A percentile compares a stretch with the other conserved stretches of the same genome.
Evolutionary conservation across 1,140 invertebrate genomes (phyloP).

Genomic region (Penaeus japonicus): DNA sequence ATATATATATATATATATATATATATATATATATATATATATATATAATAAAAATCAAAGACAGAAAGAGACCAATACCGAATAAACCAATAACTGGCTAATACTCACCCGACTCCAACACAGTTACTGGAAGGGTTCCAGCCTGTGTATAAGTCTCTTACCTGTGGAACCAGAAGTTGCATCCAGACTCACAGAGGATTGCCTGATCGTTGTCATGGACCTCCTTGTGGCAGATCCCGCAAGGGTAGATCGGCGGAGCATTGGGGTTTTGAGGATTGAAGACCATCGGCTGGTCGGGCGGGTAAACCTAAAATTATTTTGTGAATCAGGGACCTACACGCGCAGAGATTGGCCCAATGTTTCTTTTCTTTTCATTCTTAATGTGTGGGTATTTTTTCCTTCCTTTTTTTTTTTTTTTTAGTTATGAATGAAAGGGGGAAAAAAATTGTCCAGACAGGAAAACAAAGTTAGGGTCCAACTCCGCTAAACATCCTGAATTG

Average conservation of each 20-base stretch:
- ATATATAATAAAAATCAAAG: too few species aligned
- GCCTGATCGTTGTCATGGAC: conserved; percentile 99
- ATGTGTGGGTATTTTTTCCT: too few species aligned
- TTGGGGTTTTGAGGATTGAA: conserved; percentile 98
- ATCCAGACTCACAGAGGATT: conserved; percentile 96
- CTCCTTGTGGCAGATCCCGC: conserved; percentile 97
- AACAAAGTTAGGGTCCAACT: conserved; percentile 14
- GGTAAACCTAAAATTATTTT: conserved; percentile 74
- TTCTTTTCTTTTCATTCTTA: not conserved
- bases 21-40: too few species aligned
- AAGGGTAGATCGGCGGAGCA: conserved; percentile 96
- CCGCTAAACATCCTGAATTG: conserved; percentile 21
- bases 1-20: too few species aligned
- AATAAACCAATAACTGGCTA: too few species aligned
- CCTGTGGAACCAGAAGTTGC: conserved; percentile 99
- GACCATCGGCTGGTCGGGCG: conserved; percentile 95
- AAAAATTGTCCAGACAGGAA: too few species aligned
- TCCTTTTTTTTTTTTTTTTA: conserved; percentile 26
- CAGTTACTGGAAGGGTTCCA: not conserved
- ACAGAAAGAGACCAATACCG: too few species aligned
- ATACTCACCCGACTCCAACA: too few species aligned
- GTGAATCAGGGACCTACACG: conserved; percentile 48
- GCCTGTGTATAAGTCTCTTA: conserved; percentile 64
- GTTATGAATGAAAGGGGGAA: not conserved
- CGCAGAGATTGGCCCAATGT: conserved; percentile 31